Percentiles rank a stretch among this genome's conserved stretches.
Conservation (phyloP, 2,888 invertebrate species). For the Griposia aprilina region DNA sequence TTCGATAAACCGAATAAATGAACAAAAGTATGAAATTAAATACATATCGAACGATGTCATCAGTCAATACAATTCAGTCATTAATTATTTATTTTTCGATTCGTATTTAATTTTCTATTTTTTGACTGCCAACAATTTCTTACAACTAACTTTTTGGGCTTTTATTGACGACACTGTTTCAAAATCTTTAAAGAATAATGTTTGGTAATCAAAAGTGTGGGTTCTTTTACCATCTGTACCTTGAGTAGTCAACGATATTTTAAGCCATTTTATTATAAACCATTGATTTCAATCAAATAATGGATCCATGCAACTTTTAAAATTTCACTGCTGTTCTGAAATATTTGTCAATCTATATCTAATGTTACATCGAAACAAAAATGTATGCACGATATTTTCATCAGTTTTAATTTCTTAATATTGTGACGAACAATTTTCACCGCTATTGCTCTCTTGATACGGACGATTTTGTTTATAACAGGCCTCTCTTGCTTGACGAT, state of each 20-base stretch:
- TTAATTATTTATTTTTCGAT: constrained; percentile 62
- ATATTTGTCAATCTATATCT: constrained; percentile 29
- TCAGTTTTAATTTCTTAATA: constrained; percentile 55
- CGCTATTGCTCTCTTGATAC: constrained; percentile 75
- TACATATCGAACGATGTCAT: constrained; percentile 35
- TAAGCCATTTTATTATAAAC: constrained; percentile 50
- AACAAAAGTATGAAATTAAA: constrained; percentile 37
- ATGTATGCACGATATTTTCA: constrained; percentile 53
- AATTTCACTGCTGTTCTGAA: constrained; percentile 36
- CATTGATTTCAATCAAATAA: constrained; percentile 46
- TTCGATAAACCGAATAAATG: neutral
- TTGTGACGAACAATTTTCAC: constrained; percentile 63
- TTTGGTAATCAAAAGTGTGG: constrained; percentile 71
- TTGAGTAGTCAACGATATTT: constrained; percentile 64
- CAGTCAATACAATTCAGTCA: constrained; percentile 55
- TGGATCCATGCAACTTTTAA: constrained; percentile 35
- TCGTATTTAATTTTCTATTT: constrained; percentile 37
- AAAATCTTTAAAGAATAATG: constrained; percentile 39
- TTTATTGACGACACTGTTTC: constrained; percentile 2
- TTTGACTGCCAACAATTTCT: neutral
- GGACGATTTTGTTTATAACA: constrained; percentile 62
- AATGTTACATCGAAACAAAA: constrained; percentile 57
- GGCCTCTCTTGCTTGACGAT: constrained; percentile 60
- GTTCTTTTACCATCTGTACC: constrained; percentile 58
- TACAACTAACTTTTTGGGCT: neutral